Evolutionary conservation across 2,113 vertebrate genomes (phyloP), one percentile per base, ranked within the genome.

Genomic region (Rhizomys pruinosus): DNA sequence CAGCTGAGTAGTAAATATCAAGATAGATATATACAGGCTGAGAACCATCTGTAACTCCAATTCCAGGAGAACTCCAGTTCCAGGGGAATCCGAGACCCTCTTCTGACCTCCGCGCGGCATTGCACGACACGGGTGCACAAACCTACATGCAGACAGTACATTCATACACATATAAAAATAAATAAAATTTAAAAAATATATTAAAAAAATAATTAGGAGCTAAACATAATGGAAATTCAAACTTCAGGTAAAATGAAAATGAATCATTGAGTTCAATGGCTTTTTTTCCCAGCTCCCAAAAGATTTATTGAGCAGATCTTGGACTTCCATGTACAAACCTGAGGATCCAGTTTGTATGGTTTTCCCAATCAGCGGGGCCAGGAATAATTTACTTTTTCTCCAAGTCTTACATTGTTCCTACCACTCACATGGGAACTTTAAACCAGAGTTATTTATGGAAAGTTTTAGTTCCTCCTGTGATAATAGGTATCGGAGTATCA

Each of bases 231-330:
- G 39, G 84, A 87, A 78, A 42, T 47, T 16, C 64, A 89, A 82
- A 78, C 71, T 89, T 87, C 25, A 63, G 39, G 22, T 39, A 63
- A 82, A 77, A 66, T 66, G 44, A 71, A 94, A 84, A 59, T 87
- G 39, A 59, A 8, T 37, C 44, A 16, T 52, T 90, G 23, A 84
- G 57, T 84, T 3, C 42, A 7, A 19, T 39, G 39, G 72, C 34
- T 89, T 78, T 93, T 68, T 74, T 47, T 7, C 27, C 20, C 32
- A 79, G 9, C 37, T 94, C 63, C 39, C 5, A 66, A 76, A 47
- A 27, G 64, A n/a, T 20, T 77, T 22, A 1, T 79, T 88, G 73
- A 25, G 25, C 55, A 57, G 32, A 55, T 84, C 32, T 69, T 32
- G 1, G 2, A 47, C 39, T 92, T 57, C 52, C 61, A 76, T 25